Evolutionary conservation across 2,113 vertebrate genomes (phyloP).

Genomic region (Siniperca chuatsi): DNA sequence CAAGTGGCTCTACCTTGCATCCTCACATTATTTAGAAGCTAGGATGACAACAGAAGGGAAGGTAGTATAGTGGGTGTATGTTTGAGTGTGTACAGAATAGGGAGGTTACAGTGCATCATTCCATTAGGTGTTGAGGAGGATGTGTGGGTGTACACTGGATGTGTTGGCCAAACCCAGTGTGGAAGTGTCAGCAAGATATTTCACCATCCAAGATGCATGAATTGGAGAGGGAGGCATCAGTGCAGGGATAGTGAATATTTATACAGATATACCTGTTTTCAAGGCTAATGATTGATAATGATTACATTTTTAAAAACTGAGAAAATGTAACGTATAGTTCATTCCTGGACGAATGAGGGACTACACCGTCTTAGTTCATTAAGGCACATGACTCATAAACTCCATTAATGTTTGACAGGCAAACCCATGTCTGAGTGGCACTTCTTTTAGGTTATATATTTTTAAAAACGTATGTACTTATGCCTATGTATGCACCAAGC

Average conservation of each 20-base stretch:
- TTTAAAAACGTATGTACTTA: background rate
- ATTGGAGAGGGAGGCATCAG: slow-evolving; percentile 23
- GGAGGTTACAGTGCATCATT: slow-evolving; percentile 55
- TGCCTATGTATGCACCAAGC: background rate
- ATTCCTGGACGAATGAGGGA: no score
- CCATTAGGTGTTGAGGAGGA: slow-evolving; percentile 60
- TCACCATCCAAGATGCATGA: slow-evolving; percentile 55
- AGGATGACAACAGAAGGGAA: slow-evolving; percentile 32
- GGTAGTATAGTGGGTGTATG: slow-evolving; percentile 40
- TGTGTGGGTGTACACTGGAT: slow-evolving; percentile 69
- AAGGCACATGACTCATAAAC: background rate
- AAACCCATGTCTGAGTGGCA: background rate
- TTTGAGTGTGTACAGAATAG: slow-evolving; percentile 40
- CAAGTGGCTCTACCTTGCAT: slow-evolving; percentile 25
- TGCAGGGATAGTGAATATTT: background rate
- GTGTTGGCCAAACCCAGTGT: slow-evolving; percentile 59
- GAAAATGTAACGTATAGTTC: background rate
- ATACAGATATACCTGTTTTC: background rate
- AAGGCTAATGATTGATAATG: background rate
- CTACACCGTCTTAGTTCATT: no score
- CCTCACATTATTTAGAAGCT: slow-evolving; percentile 36
- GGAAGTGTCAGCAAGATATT: slow-evolving; percentile 70
- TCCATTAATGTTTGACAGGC: background rate
- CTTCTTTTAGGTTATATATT: background rate
- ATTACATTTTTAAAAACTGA: background rate